phyloP scores from a whole-genome alignment of 1,140 invertebrate genomes.

The Zaprionus nigranus region DNA sequence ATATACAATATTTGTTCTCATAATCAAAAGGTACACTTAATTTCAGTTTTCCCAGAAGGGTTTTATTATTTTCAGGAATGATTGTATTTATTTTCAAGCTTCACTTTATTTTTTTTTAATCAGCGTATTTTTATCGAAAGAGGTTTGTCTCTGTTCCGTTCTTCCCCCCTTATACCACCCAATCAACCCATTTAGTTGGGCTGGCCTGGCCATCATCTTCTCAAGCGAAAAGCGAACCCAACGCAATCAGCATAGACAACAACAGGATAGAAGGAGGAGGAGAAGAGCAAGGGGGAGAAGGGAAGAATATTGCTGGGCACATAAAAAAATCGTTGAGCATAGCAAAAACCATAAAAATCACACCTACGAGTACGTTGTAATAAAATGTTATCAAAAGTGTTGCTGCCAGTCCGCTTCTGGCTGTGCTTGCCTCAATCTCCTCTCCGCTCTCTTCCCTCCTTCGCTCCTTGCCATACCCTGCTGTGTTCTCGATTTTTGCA shows the following conservation, averaged over 20 bases:
- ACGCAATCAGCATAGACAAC: conserved; percentile 77
- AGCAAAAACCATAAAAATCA: conserved; percentile 81
- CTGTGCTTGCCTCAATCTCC: not conserved
- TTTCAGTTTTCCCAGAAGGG: not conserved
- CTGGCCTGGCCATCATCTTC: not conserved
- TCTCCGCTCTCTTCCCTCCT: no score
- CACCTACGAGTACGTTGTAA: conserved; percentile 82
- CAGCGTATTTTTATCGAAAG: conserved; percentile 37
- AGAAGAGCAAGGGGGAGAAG: not conserved
- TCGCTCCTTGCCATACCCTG: not conserved
- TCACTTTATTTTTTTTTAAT: conserved; percentile 39
- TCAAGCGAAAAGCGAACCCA: conserved; percentile 12
- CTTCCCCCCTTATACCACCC: not conserved
- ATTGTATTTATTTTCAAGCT: conserved; percentile 3
- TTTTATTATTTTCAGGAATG: not conserved
- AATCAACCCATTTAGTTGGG: conserved; percentile 44
- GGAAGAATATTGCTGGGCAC: conserved; percentile 41
- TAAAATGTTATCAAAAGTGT: conserved; percentile 84
- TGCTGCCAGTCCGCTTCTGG: conserved; percentile 62
- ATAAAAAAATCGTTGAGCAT: conserved; percentile 78
- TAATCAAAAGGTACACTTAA: not conserved
- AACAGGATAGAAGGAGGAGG: conserved; percentile 12
- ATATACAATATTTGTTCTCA: not conserved
- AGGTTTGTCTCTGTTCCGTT: not conserved
- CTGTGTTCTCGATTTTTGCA: conserved; percentile 61